Percentiles rank a stretch among this genome's conserved stretches.
Conservation (phyloP, 2,888 invertebrate species). For the Drosophila recens region DNA sequence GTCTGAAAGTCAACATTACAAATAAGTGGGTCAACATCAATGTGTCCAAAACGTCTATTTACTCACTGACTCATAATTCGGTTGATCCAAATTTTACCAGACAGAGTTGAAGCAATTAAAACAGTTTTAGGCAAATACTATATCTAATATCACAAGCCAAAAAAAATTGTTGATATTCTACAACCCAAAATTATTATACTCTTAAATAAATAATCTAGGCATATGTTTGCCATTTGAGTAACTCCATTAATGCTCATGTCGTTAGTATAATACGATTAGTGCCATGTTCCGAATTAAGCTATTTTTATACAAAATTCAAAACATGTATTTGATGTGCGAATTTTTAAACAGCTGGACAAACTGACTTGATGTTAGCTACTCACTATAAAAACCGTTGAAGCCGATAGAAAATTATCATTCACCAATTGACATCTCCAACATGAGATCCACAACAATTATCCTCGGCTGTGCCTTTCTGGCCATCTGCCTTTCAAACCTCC, state of each 20-base stretch:
- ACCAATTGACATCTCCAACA: constrained; percentile 9
- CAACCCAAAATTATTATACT: neutral
- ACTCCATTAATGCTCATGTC: neutral
- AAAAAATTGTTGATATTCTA: neutral
- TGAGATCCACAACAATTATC: constrained; percentile 19
- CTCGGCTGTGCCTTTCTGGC: constrained; percentile 36
- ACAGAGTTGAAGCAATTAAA: neutral
- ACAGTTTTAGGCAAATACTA: neutral
- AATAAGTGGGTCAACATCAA: neutral
- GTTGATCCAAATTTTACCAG: neutral
- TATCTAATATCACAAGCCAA: neutral
- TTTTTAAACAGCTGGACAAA: constrained; percentile 9
- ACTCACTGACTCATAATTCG: neutral
- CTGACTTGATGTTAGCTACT: neutral
- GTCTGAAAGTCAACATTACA: no score
- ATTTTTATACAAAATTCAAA: neutral
- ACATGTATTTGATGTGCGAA: neutral
- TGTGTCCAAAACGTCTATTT: neutral
- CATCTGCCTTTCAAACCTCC: constrained; percentile 23
- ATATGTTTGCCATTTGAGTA: neutral
- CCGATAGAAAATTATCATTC: constrained; percentile 18
- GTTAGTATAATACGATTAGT: neutral
- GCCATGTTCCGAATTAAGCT: neutral
- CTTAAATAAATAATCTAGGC: neutral
- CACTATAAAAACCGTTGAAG: neutral